These are phyloP conservation scores for Trematocara marginatum DNA, from an alignment of 2,113 vertebrate species.

Conservation along the genomic window DNA sequence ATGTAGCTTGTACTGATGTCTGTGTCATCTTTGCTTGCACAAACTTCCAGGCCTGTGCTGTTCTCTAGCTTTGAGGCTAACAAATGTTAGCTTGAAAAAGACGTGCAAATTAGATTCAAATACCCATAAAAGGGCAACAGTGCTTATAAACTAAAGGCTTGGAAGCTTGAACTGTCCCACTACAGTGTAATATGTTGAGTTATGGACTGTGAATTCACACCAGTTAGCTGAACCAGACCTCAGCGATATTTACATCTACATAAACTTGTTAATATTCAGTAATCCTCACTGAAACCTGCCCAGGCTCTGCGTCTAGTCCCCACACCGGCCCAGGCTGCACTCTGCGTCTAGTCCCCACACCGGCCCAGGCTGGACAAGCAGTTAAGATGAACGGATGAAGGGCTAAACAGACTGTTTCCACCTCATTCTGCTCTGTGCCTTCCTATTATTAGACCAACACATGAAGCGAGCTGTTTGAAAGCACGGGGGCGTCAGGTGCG, in stretches of 20 bases:
- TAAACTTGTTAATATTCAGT: neutral
- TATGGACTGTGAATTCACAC: neutral
- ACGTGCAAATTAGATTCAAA: fast-evolving
- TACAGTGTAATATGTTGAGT: neutral
- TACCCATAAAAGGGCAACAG: neutral
- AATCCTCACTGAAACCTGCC: neutral
- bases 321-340: neutral
- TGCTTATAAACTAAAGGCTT: neutral
- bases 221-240: neutral
- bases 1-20: neutral
- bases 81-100: neutral
- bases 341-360: neutral
- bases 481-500: neutral
- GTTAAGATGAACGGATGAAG: neutral
- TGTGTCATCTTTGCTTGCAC: neutral
- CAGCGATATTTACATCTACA: neutral
- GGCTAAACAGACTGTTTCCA: neutral
- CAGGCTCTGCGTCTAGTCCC: too few species aligned
- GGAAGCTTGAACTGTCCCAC: neutral
- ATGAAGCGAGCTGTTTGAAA: neutral
- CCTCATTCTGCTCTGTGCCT: neutral
- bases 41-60: neutral
- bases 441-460: neutral
- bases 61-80: neutral
- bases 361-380: neutral